Percentiles rank a stretch among this genome's conserved stretches.
These are phyloP conservation scores for Octonoba sinensis DNA, from an alignment of 2,888 invertebrate genomes.

Conservation along the genomic window DNA sequence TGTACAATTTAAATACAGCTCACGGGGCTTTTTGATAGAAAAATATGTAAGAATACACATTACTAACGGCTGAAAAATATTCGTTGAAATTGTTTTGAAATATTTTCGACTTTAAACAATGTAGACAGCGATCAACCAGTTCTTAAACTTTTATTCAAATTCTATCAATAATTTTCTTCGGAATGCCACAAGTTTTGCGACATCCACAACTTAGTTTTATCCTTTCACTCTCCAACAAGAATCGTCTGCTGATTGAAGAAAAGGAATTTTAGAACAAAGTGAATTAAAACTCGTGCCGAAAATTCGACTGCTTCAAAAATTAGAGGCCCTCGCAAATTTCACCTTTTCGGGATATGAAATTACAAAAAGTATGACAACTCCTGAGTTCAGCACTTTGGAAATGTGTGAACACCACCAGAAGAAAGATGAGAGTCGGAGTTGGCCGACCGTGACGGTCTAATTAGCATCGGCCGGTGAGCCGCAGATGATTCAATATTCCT, in stretches of 20 bases:
- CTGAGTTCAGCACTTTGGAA: conserved; percentile 44
- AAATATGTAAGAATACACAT: no score
- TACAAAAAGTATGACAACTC: conserved; percentile 47
- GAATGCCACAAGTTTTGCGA: no score
- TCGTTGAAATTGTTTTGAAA: no score
- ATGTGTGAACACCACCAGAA: conserved; percentile 47
- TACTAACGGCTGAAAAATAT: no score
- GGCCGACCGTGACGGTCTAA: conserved; percentile 54
- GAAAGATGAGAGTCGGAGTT: conserved; percentile 26
- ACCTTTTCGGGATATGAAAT: conserved; percentile 18
- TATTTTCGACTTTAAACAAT: no score
- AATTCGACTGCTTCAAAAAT: conserved; percentile 30
- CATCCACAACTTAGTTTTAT: no score
- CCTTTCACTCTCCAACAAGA: neutral
- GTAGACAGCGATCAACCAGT: no score
- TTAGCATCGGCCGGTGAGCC: conserved; percentile 57
- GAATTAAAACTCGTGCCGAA: conserved; percentile 47
- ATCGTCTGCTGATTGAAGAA: conserved; percentile 24
- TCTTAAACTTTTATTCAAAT: no score
- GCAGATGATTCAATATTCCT: conserved; percentile 55
- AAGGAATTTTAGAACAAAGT: conserved; percentile 42
- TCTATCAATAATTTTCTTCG: no score
- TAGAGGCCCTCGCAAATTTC: conserved; percentile 20
- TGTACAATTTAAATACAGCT: no score
- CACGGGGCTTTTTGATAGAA: no score